phyloP scores from a whole-genome alignment of 2,888 invertebrate species.

The Zele albiditarsus region DNA sequence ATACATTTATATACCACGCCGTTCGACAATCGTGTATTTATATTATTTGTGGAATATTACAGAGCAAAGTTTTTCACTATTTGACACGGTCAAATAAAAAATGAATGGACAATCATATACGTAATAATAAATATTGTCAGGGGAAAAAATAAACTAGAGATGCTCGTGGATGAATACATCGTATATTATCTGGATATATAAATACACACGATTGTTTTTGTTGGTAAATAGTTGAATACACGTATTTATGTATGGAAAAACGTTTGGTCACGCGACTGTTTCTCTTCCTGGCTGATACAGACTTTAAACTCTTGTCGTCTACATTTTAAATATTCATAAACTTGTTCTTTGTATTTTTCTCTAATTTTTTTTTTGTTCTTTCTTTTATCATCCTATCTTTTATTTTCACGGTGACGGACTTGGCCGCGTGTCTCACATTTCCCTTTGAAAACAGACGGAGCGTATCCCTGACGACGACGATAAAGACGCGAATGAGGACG shows the following conservation, averaged over 20 bases:
- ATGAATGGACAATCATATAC: constrained; percentile 3
- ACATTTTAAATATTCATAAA: neutral
- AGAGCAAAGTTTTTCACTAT: constrained; percentile 54
- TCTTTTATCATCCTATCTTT: neutral
- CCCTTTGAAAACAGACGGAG: constrained; percentile 6
- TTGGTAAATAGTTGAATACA: neutral
- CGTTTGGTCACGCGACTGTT: neutral
- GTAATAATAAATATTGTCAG: neutral
- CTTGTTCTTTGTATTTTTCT: neutral
- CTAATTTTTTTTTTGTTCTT: neutral
- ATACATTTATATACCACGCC: neutral
- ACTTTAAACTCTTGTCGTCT: neutral
- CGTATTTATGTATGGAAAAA: neutral
- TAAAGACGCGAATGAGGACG: constrained; percentile 16
- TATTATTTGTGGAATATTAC: constrained; percentile 55
- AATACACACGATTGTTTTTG: neutral
- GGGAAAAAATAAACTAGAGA: neutral
- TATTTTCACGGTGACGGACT: constrained; percentile 4
- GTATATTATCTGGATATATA: neutral
- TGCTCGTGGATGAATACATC: neutral
- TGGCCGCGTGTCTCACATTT: constrained; percentile 13
- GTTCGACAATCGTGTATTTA: neutral
- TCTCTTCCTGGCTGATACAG: neutral
- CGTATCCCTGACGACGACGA: neutral
- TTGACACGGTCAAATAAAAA: neutral